Evolutionary conservation across 2,888 invertebrate genomes (phyloP), one percentile per base, ranked within the genome.

Genomic region (Agrypnus murinus): DNA sequence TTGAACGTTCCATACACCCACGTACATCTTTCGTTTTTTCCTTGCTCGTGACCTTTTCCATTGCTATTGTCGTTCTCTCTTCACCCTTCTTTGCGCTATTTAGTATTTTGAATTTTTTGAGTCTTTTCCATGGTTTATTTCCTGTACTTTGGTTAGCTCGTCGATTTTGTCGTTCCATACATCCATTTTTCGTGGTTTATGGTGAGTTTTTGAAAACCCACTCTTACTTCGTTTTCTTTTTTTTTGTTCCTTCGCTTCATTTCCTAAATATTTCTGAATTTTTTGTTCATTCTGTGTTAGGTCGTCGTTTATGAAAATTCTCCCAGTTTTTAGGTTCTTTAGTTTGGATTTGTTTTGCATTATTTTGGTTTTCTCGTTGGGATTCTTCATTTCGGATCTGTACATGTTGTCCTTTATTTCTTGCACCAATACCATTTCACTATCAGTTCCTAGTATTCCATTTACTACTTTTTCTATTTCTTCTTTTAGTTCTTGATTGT

Each of bases 341-440:
- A 46, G 14, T 43, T 43, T 43, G 10, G 7, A 8, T 36, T 36
- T 36, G 10, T 46, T 46, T 19, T 46, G 46, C 46, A 46, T 46
- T 15, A 46, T 10, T 19, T 46, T 46, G 7, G 15, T 46, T 46
- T 46, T 46, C 15, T 19, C 15, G 4, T 46, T 17, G 3, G 46
- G 9, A 17, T 46, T 46, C 46, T 46, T 46, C 46, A 14, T 46
- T 46, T 12, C 46, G 5, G 19, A 4, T 46, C 15, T 6, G 46
- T 17, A 46, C 5, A 10, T 14, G 19, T 8, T 46, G 15, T 46
- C 46, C 9, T 46, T 46, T 14, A 46, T 19, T 14, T 46, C 15
- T 19, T 46, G 43, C n/a, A 8, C 46, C 46, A 17, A 15, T 46
- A 6, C 46, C 15, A 46, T 46, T 19, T 46, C 46, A 46, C 46